Base-by-base conservation (phyloP, 2,113 vertebrate species). In the Clarias batrachus region DNA sequence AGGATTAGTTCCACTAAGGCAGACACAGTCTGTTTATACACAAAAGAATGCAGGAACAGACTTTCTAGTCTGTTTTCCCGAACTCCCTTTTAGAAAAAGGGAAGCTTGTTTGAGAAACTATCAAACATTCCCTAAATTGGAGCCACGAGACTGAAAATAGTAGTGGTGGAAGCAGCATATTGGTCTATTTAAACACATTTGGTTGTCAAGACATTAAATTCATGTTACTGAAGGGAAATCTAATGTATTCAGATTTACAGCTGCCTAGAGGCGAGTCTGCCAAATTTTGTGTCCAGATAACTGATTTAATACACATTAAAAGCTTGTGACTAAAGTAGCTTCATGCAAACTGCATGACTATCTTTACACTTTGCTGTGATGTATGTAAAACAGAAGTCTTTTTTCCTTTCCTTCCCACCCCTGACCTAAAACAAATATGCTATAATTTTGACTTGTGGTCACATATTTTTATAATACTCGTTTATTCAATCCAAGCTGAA, bases 41-140 rank as follows among this genome's bases (percentile, higher is more conserved):
- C n/a, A 66, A 11, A 66, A 13, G 30, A 82, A 82, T 62, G 37
- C 81, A 68, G 41, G 52, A 66, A 82, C 48, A 82, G 66, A 14
- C 8, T 52, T 82, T 41, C 62, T 65, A 16, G 25, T 66, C 12
- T 52, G 23, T 66, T 25, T 82, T 56, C 74, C 17, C 27, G 13
- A 52, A 30, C 17, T 82, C 25, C 62, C 25, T 27, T 23, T 30
- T 60, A 41, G 79, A 63, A 19, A 81, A 60, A 21, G 0, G 10
- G 10, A 21, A 13, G 59, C 11, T 65, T 82, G 5, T 82, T 63
- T 81, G 25, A 52, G 52, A 54, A n/a, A 82, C 10, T 3, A 14
- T 48, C n/a, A n/a, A 27, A 73, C 60, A 10, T 76, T 52, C 16
- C 10, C 48, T 17, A 54, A 54, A 52, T 78, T 59, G 19, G 6